Conservation (phyloP, 2,888 invertebrate genomes). For the Caenorhabditis zanzibari region DNA sequence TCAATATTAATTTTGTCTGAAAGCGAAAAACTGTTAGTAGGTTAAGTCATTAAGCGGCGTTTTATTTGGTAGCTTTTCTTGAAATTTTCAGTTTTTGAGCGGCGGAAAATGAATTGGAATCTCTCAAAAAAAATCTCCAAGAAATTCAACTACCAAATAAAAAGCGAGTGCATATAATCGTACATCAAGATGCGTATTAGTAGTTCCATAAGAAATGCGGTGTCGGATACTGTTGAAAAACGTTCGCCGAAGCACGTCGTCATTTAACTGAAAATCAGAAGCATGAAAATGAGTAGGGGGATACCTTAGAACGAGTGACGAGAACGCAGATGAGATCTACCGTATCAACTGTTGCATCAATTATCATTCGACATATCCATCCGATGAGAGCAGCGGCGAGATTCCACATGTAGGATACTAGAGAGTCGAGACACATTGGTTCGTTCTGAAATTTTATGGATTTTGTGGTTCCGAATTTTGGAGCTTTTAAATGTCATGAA, state of each 20-base stretch:
- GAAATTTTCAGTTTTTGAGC: not conserved
- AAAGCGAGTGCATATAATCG: not conserved
- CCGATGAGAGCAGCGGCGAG: constrained; percentile 70
- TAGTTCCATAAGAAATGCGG: constrained; percentile 17
- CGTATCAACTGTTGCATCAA: constrained; percentile 73
- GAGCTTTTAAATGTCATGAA: too few relatives aligned
- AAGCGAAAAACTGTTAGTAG: constrained; percentile 19
- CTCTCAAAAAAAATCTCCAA: not conserved
- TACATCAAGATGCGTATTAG: constrained; percentile 47
- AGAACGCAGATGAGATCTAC: constrained; percentile 51
- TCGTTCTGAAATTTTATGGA: constrained; percentile 29
- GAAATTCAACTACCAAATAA: not conserved
- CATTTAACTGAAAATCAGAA: constrained; percentile 45
- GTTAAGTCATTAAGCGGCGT: not conserved
- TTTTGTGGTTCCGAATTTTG: too few relatives aligned
- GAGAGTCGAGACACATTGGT: constrained; percentile 62
- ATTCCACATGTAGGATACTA: constrained; percentile 65
- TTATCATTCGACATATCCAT: constrained; percentile 72
- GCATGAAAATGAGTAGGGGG: not conserved
- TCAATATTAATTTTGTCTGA: constrained; percentile 35
- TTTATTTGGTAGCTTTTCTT: constrained; percentile 6
- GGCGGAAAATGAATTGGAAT: not conserved
- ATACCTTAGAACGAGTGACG: constrained; percentile 26
- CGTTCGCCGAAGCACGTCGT: constrained; percentile 56
- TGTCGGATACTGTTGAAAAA: constrained; percentile 51